Base-by-base conservation (phyloP, 2,888 invertebrate genomes). In the Aricia artaxerxes region DNA sequence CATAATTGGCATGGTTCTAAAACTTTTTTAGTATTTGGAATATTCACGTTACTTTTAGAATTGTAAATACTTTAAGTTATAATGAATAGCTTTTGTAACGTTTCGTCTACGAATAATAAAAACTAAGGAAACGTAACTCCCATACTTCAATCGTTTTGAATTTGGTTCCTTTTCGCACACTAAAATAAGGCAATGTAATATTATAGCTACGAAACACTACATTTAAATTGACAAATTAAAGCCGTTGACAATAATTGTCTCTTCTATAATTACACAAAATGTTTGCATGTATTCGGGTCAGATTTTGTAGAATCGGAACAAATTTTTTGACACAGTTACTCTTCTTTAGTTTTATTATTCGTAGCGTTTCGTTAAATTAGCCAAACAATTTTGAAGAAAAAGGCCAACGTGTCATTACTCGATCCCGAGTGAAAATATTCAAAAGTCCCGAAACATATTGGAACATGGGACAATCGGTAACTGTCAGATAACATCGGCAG, bases 401-500 rank as follows among this genome's bases (percentile, higher is more conserved):
- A 69, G 4, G 0, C 35, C 35, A 69, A 16, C 5, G 69, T 38
- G 31, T 64, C 31, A 69, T 69, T 69, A 38, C 69, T 35, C 35
- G 35, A 69, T 38, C 4, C 35, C 35, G 13, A 38, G 35, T 69
- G 13, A 38, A 69, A 69, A 73, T 73, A 44, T 73, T 24, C n/a
- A 73, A 44, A 73, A 11, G 31, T 73, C 73, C 24, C 73, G 11
- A 53, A 76, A 76, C n/a, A 35, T 76, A 76, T 57, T 76, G 76
- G 49, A 53, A 76, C 53, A 76, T 69, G 69, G 69, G 11, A 78
- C 49, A 78, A 44, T 79, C 61, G 73, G 72, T 73, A 75, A 79
- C 40, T 75, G 78, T 79, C 78, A 79, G 61, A 64, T 64, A 61
- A 75, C 73, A 61, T 57, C 53, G 76, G 44, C 73, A 78, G 78